Conservation (phyloP, 2,113 vertebrate genomes). For the Spizaetus ornatus region DNA sequence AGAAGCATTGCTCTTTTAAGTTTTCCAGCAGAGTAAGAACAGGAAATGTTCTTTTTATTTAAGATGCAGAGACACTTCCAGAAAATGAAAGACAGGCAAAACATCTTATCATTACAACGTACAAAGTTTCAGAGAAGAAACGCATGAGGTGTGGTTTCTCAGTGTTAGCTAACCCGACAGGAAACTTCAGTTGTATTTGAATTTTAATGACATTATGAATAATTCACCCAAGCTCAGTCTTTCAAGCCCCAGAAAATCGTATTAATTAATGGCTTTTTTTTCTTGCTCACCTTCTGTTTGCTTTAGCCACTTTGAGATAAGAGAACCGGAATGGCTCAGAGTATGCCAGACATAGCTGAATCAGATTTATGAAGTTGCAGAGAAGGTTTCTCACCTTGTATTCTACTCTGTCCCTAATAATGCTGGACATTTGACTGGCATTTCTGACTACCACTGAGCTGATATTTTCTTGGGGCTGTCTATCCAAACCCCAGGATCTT, state of each 20-base stretch:
- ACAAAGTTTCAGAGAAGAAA: neutral
- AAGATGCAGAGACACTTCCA: neutral
- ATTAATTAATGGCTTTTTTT: neutral
- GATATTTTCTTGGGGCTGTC: neutral
- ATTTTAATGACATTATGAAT: conserved; percentile 28
- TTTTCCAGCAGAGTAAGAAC: neutral
- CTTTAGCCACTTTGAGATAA: neutral
- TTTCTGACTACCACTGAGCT: neutral
- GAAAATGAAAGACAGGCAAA: neutral
- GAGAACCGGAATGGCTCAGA: neutral
- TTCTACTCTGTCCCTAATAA: neutral
- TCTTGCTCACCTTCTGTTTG: neutral
- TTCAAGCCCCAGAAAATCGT: neutral
- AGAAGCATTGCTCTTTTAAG: neutral
- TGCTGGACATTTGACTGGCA: neutral
- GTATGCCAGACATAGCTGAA: neutral
- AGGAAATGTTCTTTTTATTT: neutral
- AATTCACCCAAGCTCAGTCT: conserved; percentile 21
- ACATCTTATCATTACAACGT: fast-evolving
- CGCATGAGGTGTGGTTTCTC: neutral
- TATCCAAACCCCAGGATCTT: neutral
- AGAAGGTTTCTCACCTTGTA: neutral
- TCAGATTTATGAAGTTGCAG: neutral
- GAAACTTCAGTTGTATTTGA: neutral
- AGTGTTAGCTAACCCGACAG: neutral